A percentile compares a stretch with the other conserved stretches of the same genome.
phyloP scores from a whole-genome alignment of 2,797 vertebrate genomes.

The Karalla daura region DNA sequence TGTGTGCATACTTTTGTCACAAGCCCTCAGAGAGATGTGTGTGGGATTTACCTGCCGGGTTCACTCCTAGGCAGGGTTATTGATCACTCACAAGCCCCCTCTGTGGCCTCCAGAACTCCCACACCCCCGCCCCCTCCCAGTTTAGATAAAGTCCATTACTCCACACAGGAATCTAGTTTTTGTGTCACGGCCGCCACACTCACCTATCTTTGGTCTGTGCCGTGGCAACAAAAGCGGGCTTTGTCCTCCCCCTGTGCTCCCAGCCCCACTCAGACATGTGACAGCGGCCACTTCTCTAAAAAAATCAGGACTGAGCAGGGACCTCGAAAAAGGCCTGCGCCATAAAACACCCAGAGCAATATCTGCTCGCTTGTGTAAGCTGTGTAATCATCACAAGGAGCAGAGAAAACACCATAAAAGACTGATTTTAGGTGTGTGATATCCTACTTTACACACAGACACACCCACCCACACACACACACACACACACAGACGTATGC shows the following conservation, averaged over 20 bases:
- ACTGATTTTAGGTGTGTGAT: neutral
- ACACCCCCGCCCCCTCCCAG: neutral
- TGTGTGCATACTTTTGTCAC: neutral
- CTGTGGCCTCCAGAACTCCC: neutral
- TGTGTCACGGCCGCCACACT: conserved; percentile 18
- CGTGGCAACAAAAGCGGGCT: conserved; percentile 52
- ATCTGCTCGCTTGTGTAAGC: conserved; percentile 40
- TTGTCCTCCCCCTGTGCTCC: conserved; percentile 51
- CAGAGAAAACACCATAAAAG: neutral
- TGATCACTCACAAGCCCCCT: neutral
- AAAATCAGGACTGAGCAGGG: neutral
- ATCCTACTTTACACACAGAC: neutral
- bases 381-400: neutral
- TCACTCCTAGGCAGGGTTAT: neutral
- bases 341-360: conserved; percentile 17
- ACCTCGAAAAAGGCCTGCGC: conserved; percentile 45
- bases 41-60: neutral
- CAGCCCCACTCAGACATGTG: conserved; percentile 68
- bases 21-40: neutral
- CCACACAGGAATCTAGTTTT: conserved; percentile 8
- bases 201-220: conserved; percentile 47
- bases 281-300: conserved; percentile 35
- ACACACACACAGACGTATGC: too few species aligned
- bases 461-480: conserved; percentile 4
- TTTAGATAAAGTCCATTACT: neutral